Conservation (phyloP, 1,140 invertebrate species). For the Ruditapes philippinarum region DNA sequence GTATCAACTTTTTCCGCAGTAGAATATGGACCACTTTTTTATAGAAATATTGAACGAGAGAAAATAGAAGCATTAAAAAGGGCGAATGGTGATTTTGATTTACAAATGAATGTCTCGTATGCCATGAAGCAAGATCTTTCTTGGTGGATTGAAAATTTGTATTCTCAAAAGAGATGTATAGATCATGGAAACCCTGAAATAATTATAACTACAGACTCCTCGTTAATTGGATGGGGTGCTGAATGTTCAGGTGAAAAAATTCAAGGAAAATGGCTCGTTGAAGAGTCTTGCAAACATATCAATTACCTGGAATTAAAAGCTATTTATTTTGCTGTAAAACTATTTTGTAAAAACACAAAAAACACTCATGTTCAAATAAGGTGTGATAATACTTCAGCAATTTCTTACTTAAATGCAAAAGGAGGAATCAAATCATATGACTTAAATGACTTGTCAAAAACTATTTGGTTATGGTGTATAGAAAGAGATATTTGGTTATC, state of each 20-base stretch:
- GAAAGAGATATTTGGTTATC: conserved; percentile 1
- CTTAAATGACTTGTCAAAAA: neutral
- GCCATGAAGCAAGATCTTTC: neutral
- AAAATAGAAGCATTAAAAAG: neutral
- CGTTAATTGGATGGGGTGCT: conserved; percentile 39
- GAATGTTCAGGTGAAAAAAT: conserved; percentile 1
- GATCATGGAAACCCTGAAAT: neutral
- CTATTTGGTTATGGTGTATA: neutral
- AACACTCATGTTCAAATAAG: conserved; percentile 2
- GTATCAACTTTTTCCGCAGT: neutral
- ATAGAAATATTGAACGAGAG: neutral
- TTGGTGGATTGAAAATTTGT: neutral
- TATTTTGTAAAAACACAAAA: neutral
- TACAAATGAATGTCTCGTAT: neutral
- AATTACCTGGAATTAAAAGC: conserved; percentile 1
- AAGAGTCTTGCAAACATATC: neutral
- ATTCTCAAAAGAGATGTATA: neutral
- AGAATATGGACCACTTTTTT: neutral
- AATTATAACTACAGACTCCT: neutral
- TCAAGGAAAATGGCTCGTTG: neutral
- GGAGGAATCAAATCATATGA: neutral
- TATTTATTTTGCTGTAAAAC: too few species aligned
- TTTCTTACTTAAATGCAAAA: conserved; percentile 12
- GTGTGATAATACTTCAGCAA: neutral
- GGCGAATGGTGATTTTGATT: neutral